Percentiles rank a stretch among this genome's conserved stretches.
Evolutionary conservation across 2,888 invertebrate species (phyloP).

Genomic region (Tachystola acroxantha): DNA sequence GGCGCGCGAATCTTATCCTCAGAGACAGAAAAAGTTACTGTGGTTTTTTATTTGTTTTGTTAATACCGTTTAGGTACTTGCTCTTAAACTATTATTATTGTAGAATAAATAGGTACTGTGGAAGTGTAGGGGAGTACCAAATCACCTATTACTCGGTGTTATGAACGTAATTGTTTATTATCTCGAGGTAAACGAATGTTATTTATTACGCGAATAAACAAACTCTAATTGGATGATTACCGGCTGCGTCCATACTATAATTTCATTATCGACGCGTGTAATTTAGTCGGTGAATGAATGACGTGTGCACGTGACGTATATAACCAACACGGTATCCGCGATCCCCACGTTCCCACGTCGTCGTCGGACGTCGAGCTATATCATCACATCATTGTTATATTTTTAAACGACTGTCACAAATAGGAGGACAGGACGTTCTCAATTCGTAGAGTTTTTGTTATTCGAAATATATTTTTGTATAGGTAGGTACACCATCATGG

Average conservation of each 20-base stretch:
- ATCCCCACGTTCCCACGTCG: not conserved
- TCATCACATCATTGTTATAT: too few species aligned
- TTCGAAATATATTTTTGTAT: too few species aligned
- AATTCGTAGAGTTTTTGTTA: too few species aligned
- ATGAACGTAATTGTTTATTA: not conserved
- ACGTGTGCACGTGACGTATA: conserved; percentile 2
- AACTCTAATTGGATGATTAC: conserved; percentile 1
- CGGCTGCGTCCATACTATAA: not conserved
- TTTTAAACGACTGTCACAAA: too few species aligned
- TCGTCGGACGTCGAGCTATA: too few species aligned
- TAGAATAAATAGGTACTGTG: too few species aligned
- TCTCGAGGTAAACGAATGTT: not conserved
- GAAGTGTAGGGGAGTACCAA: not conserved
- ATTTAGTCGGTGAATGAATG: conserved; percentile 6
- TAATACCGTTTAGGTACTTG: too few species aligned
- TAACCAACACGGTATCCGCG: not conserved
- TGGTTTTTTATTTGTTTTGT: conserved; percentile 7
- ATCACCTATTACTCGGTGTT: not conserved
- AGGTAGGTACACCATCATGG: too few species aligned
- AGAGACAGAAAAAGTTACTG: not conserved
- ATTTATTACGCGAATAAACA: not conserved
- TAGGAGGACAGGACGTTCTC: too few species aligned
- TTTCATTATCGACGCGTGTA: conserved; percentile 3
- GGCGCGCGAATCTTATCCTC: conserved; percentile 22
- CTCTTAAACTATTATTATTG: too few species aligned